Conservation (phyloP, 2,797 vertebrate species). For the Pangasius krempfi region DNA sequence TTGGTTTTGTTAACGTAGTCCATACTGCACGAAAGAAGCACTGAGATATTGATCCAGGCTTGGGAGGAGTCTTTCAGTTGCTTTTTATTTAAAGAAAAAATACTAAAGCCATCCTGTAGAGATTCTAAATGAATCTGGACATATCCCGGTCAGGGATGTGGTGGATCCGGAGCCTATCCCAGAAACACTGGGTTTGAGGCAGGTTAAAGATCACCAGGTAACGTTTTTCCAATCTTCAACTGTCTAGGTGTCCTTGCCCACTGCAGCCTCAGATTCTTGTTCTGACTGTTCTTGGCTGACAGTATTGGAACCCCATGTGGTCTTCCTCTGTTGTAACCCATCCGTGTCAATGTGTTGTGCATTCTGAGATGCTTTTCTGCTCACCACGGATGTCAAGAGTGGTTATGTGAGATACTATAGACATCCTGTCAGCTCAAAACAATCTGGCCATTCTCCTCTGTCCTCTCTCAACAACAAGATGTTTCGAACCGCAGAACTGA, state of each 20-base stretch:
- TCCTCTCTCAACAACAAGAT: background rate
- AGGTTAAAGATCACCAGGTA: background rate
- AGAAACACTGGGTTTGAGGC: background rate
- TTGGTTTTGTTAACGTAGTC: background rate
- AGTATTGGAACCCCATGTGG: background rate
- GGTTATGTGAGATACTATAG: background rate
- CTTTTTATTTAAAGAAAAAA: background rate
- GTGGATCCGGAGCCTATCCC: background rate
- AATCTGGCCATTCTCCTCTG: background rate
- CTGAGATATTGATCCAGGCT: background rate
- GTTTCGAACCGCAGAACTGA: background rate
- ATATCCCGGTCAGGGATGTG: background rate
- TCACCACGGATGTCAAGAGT: background rate
- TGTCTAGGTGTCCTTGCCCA: background rate
- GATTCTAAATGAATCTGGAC: background rate
- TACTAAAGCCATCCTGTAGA: background rate
- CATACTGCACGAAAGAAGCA: background rate
- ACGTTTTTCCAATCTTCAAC: background rate
- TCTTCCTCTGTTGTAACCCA: background rate
- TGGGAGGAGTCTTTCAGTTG: background rate
- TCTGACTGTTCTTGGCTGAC: background rate
- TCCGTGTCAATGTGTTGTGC: background rate
- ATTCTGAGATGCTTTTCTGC: conserved; percentile 7
- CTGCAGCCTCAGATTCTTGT: background rate
- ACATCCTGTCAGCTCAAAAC: background rate